Conservation (phyloP, 1,140 invertebrate genomes). For the Holotrichia oblita region DNA sequence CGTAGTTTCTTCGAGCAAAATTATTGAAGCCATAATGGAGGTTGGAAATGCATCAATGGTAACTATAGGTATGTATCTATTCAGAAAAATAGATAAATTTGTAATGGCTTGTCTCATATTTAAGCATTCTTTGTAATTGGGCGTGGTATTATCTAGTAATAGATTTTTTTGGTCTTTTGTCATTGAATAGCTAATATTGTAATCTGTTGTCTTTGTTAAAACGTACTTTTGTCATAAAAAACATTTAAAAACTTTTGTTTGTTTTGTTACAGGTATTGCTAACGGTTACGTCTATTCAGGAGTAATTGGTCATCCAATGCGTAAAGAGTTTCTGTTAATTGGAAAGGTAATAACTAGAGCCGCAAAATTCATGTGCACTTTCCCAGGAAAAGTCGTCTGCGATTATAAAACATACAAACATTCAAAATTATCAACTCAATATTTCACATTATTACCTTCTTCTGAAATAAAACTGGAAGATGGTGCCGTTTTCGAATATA, state of each 20-base stretch:
- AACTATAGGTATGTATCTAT: neutral
- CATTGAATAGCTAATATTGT: too few species aligned
- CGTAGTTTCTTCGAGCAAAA: constrained; percentile 65
- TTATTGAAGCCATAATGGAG: constrained; percentile 65
- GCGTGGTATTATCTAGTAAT: too few species aligned
- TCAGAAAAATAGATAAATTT: too few species aligned
- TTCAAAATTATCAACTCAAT: constrained; percentile 65
- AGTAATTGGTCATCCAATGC: constrained; percentile 74
- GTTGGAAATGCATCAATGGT: constrained; percentile 65
- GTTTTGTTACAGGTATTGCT: constrained; percentile 66
- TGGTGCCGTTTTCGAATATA: constrained; percentile 66
- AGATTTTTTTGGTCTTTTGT: too few species aligned
- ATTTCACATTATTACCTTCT: constrained; percentile 64
- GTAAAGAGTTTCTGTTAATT: constrained; percentile 79
- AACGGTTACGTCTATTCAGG: constrained; percentile 74
- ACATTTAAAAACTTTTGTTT: neutral
- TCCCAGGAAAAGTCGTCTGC: constrained; percentile 65
- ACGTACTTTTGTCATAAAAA: neutral
- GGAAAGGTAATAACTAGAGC: constrained; percentile 77
- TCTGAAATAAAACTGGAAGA: constrained; percentile 65
- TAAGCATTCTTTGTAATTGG: too few species aligned
- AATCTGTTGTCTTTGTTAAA: too few species aligned
- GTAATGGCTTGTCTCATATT: too few species aligned
- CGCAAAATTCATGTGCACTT: constrained; percentile 75
- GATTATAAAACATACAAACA: constrained; percentile 68